Evolutionary conservation across 2,113 vertebrate species (phyloP).

Genomic region (Rhinolophus sinicus): DNA sequence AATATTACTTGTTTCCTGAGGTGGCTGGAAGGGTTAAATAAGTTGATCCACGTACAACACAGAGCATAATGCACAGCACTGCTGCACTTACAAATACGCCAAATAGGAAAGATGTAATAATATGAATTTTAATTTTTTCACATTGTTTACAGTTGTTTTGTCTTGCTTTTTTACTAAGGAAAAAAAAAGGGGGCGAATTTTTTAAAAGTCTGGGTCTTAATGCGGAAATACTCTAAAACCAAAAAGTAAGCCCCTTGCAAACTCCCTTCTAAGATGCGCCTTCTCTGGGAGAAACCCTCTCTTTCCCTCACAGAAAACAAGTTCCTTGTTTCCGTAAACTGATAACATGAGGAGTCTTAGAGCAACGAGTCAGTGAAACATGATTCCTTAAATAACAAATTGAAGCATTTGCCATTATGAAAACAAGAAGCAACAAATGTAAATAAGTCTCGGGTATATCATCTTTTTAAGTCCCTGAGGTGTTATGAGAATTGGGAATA

Average conservation of each 20-base stretch:
- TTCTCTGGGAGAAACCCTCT: background rate
- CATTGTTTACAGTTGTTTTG: background rate
- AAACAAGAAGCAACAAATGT: slow-evolving; percentile 54
- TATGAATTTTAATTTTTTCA: background rate
- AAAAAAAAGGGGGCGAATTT: background rate
- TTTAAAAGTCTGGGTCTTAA: background rate
- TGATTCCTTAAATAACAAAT: slow-evolving; percentile 55
- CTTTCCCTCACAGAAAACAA: background rate
- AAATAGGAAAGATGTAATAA: background rate
- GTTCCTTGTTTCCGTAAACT: background rate
- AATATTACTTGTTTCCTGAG: background rate
- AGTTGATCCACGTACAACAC: background rate
- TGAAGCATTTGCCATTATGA: background rate
- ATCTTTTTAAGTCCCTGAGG: background rate
- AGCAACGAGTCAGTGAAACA: background rate
- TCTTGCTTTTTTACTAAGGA: background rate
- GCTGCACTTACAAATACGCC: background rate
- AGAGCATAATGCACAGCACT: background rate
- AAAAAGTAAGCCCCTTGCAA: background rate
- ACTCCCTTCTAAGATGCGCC: background rate
- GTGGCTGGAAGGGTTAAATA: background rate
- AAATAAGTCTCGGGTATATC: slow-evolving; percentile 48
- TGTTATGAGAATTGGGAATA: background rate
- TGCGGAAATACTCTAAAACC: background rate
- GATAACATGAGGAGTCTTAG: background rate